Evolutionary conservation across 2,888 invertebrate species (phyloP).

Genomic region (Xestia c-nigrum): DNA sequence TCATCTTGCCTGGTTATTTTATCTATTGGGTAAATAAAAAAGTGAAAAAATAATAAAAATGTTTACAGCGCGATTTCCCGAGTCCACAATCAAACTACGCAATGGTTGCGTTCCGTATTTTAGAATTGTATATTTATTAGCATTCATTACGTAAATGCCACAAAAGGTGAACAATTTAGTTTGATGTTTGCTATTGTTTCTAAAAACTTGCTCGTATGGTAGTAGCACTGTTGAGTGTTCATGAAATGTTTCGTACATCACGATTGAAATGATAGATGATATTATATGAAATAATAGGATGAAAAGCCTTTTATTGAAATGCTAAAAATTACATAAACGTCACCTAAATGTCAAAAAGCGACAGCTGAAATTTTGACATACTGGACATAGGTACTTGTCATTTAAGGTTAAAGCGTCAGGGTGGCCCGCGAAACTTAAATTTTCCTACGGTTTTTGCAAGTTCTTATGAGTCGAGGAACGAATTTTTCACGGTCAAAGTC

Average conservation of each 20-base stretch:
- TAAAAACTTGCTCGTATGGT: neutral
- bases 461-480: too few species aligned
- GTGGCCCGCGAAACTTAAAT: too few species aligned
- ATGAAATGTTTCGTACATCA: neutral
- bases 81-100: slow-evolving; percentile 52
- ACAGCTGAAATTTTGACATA: too few species aligned
- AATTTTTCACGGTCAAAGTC: too few species aligned
- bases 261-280: too few species aligned
- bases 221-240: neutral
- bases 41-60: slow-evolving; percentile 67
- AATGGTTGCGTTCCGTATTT: slow-evolving; percentile 38
- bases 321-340: too few species aligned
- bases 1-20: slow-evolving; percentile 54
- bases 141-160: neutral
- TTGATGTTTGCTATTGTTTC: neutral
- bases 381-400: too few species aligned
- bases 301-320: too few species aligned
- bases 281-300: too few species aligned
- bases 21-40: slow-evolving; percentile 63
- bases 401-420: too few species aligned
- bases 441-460: too few species aligned
- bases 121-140: neutral
- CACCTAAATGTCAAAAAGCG: too few species aligned
- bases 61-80: slow-evolving; percentile 60
- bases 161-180: neutral